Percentiles rank a stretch among this genome's conserved stretches.
Evolutionary conservation across 2,888 invertebrate species (phyloP).

Genomic region (Neoitamus cyanurus): DNA sequence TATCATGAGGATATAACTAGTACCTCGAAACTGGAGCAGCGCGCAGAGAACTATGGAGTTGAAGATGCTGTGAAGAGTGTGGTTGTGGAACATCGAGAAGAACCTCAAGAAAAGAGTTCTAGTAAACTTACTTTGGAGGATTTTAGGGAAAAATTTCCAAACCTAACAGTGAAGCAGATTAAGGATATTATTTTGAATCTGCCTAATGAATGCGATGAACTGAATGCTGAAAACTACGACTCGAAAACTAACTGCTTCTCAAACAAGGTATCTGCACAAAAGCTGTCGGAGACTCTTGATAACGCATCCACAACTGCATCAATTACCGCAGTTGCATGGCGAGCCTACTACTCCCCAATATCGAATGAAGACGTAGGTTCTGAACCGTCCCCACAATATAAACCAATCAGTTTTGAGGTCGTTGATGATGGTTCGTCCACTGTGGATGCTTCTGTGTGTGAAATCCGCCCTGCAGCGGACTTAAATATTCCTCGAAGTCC

Average conservation of each 20-base stretch:
- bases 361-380: neutral
- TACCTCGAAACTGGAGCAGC: neutral
- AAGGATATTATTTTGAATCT: slow-evolving; percentile 43
- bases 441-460: neutral
- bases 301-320: neutral
- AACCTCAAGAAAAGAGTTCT: neutral
- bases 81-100: slow-evolving; percentile 18
- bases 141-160: slow-evolving; percentile 35
- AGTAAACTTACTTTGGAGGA: neutral
- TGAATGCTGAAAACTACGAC: neutral
- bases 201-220: neutral
- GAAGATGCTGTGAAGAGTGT: neutral
- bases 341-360: neutral
- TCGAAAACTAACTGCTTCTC: neutral
- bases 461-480: neutral
- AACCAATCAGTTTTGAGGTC: neutral
- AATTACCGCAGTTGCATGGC: neutral
- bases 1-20: neutral
- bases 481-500: slow-evolving; percentile 58
- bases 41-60: neutral
- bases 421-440: neutral
- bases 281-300: neutral
- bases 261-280: neutral
- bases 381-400: neutral
- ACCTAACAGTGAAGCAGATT: slow-evolving; percentile 35